These are phyloP conservation scores for Notamacropus eugenii DNA, from an alignment of 2,797 vertebrate genomes.

Conservation along the genomic window DNA sequence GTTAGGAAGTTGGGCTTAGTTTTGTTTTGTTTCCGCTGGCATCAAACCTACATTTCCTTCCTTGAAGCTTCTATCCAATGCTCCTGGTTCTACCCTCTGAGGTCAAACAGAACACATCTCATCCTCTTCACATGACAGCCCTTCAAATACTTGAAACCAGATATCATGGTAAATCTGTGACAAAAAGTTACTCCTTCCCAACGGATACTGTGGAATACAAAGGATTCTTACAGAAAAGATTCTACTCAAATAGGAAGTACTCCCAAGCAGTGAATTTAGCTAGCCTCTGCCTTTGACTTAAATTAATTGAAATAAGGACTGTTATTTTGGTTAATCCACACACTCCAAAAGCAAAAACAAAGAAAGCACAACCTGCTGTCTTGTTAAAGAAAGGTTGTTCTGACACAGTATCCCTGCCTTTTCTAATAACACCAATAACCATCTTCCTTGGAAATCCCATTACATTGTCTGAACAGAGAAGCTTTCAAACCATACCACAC, in stretches of 20 bases:
- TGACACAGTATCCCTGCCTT: background rate
- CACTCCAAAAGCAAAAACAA: background rate
- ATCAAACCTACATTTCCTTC: background rate
- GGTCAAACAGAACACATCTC: background rate
- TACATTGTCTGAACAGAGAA: conserved; percentile 21
- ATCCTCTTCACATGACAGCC: background rate
- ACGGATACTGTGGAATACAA: background rate
- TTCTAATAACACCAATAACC: conserved; percentile 53
- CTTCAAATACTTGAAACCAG: background rate
- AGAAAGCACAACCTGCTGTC: background rate
- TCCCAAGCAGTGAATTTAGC: background rate
- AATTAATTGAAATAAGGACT: background rate
- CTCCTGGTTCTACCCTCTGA: background rate
- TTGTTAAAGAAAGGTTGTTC: background rate
- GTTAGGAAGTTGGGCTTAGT: background rate
- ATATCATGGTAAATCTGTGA: background rate
- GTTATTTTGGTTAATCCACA: background rate
- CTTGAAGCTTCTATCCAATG: background rate
- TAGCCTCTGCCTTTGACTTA: background rate
- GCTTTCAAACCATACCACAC: conserved; percentile 25
- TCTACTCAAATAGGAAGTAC: background rate
- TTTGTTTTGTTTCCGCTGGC: background rate
- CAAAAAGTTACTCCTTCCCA: background rate
- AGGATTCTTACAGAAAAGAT: background rate
- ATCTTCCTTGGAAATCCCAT: conserved; percentile 40